Evolutionary conservation across 2,797 vertebrate genomes (phyloP), one percentile per base, ranked within the genome.

Genomic region (Argentina silus): DNA sequence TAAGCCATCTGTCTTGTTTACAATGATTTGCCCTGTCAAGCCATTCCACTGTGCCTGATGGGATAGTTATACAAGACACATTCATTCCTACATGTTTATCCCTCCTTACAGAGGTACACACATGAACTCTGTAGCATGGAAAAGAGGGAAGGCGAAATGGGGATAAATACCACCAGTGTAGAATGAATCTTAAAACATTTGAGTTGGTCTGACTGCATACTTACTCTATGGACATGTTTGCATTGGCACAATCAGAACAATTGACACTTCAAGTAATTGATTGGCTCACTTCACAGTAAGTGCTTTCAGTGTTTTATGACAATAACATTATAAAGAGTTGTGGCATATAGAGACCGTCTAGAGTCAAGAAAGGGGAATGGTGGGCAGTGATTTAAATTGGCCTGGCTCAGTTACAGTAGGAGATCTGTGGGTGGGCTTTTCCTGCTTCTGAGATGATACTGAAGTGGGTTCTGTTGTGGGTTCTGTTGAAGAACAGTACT

Each of bases 1-100:
- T 78, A 97, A 92, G 76, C 98, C 98, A 0, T 99, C 96, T 0
- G 95, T 98, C 91, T 96, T 98, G 93, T 99, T 98, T 89, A 99
- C 96, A 85, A 93, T 91, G 78, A 99, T 98, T 76, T 94, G 95
- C 63, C 98, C 98, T 1, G 97, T 99, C 88, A 99, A 92, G 70
- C 98, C 98, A 11, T 97, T 95, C 97, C 97, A 98, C 15, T 94
- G 96, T 55, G 95, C 95, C 98, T 99, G 87, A 73, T 60, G 81
- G 70, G 56, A 57, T 4, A 57, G 56, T 47, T 47, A 48, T 15
- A 51, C 50, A 21, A 1, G 27, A 59, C 17, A 17, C 17, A 53
- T 14, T 67, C 27, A 43, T 47, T 63, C 48, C 14, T 47, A 11
- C 42, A 5, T 55, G 42, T 69, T 45, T 19, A 55, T 63, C 36